A percentile compares a stretch with the other conserved stretches of the same genome.
phyloP scores from a whole-genome alignment of 2,113 vertebrate species.

The Lamprotornis superbus region DNA sequence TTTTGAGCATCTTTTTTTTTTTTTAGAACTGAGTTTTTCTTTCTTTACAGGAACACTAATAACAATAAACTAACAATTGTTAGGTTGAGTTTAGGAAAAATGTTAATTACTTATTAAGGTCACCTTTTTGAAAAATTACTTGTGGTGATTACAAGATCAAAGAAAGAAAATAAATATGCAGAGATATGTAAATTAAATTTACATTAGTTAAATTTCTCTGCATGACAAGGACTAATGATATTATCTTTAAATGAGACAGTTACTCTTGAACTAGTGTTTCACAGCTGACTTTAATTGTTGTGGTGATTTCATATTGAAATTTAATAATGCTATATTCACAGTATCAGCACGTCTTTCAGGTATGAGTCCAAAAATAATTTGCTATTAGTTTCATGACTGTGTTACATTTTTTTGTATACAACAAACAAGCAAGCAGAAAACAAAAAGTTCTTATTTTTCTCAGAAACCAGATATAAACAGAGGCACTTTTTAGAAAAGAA shows the following conservation, averaged over 20 bases:
- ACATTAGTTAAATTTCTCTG: slow-evolving; percentile 60
- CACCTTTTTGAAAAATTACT: slow-evolving; percentile 46
- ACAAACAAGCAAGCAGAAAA: neutral
- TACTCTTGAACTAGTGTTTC: slow-evolving; percentile 19
- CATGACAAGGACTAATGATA: slow-evolving; percentile 61
- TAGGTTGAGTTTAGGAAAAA: slow-evolving; percentile 48
- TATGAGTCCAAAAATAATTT: slow-evolving; percentile 1
- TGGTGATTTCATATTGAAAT: slow-evolving; percentile 21
- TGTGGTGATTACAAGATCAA: slow-evolving; percentile 59
- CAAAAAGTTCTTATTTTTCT: neutral
- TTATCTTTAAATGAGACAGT: slow-evolving; percentile 64
- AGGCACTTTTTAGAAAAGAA: neutral
- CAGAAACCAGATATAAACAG: neutral
- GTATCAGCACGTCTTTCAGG: slow-evolving; percentile 13
- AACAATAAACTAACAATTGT: neutral
- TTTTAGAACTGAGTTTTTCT: neutral
- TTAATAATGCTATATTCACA: slow-evolving; percentile 24
- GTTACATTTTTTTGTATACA: neutral
- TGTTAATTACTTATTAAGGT: slow-evolving; percentile 50
- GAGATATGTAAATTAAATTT: slow-evolving; percentile 66
- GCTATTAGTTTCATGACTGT: neutral
- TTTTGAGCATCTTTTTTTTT: neutral
- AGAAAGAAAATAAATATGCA: slow-evolving; percentile 35
- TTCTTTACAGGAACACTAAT: neutral
- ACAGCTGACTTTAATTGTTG: slow-evolving; percentile 48